These are phyloP conservation scores for Myodes glareolus DNA, from an alignment of 2,113 vertebrate genomes.

Conservation along the genomic window DNA sequence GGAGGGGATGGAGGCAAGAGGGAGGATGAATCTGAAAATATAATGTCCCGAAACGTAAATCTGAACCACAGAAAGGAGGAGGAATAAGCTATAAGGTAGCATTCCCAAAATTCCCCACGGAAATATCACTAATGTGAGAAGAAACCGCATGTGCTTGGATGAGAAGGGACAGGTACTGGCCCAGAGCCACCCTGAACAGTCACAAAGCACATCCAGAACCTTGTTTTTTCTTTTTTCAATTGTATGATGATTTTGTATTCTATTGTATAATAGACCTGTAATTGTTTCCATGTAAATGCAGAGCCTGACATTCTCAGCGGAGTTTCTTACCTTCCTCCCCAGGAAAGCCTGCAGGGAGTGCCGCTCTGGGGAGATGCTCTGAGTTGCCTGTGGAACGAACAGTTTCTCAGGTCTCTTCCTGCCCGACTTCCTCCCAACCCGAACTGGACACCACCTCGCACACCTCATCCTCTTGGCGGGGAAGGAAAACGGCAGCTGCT, in stretches of 20 bases:
- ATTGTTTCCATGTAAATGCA: neutral
- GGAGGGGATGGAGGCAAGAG: neutral
- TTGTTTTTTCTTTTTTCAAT: neutral
- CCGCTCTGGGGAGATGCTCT: neutral
- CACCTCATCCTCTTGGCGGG: neutral
- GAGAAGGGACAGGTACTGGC: neutral
- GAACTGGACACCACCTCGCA: neutral
- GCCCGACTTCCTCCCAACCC: neutral
- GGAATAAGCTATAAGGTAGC: slow-evolving; percentile 25
- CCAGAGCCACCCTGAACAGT: neutral
- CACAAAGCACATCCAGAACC: neutral
- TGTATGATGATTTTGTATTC: neutral
- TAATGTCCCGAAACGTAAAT: slow-evolving; percentile 61
- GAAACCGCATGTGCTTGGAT: neutral
- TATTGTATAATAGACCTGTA: neutral
- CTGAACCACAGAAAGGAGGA: slow-evolving; percentile 27
- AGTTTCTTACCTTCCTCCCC: neutral
- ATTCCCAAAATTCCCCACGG: slow-evolving; percentile 26
- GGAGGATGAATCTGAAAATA: slow-evolving; percentile 68
- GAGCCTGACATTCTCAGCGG: neutral
- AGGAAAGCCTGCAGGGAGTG: neutral
- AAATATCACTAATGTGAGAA: slow-evolving; percentile 37
- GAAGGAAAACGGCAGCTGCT: neutral
- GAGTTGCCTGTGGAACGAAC: neutral
- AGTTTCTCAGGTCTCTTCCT: neutral